Conservation (phyloP, 2,113 vertebrate species). For the Misgurnus mizolepis region DNA sequence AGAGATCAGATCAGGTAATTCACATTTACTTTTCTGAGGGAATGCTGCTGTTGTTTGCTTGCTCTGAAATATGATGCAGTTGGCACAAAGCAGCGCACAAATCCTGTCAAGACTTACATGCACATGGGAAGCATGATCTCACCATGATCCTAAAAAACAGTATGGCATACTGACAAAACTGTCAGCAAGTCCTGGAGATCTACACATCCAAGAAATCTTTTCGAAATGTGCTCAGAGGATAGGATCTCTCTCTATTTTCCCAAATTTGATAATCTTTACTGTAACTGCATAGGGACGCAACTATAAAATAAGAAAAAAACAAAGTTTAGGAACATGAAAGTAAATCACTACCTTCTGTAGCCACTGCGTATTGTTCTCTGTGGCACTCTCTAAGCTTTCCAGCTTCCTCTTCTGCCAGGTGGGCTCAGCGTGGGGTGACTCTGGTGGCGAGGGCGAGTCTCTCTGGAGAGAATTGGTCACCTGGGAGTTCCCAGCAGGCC, state of each 20-base stretch:
- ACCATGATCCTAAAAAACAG: constrained; percentile 56
- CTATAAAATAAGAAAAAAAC: no score
- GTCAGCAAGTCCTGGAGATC: constrained; percentile 49
- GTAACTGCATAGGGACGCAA: constrained; percentile 5
- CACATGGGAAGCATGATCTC: constrained; percentile 54
- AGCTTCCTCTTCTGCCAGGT: constrained; percentile 75
- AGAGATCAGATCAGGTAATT: neutral
- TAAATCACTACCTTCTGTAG: constrained; percentile 67
- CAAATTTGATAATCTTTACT: neutral
- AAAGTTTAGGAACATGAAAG: neutral
- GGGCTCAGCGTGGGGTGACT: constrained; percentile 57
- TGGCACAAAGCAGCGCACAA: constrained; percentile 43
- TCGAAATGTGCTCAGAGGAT: constrained; percentile 48
- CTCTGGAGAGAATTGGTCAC: constrained; percentile 78
- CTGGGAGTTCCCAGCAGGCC: constrained; percentile 63
- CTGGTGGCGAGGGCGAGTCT: constrained; percentile 67
- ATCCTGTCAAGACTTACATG: constrained; percentile 50
- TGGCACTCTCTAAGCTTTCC: constrained; percentile 74
- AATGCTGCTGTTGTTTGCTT: neutral
- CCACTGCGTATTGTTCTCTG: constrained; percentile 84
- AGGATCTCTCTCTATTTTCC: neutral
- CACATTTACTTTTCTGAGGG: neutral
- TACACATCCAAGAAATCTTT: constrained; percentile 59
- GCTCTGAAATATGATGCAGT: constrained; percentile 53
- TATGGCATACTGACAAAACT: constrained; percentile 43